Evolutionary conservation across 2,888 invertebrate genomes (phyloP).

Genomic region (Tinea semifulvella): DNA sequence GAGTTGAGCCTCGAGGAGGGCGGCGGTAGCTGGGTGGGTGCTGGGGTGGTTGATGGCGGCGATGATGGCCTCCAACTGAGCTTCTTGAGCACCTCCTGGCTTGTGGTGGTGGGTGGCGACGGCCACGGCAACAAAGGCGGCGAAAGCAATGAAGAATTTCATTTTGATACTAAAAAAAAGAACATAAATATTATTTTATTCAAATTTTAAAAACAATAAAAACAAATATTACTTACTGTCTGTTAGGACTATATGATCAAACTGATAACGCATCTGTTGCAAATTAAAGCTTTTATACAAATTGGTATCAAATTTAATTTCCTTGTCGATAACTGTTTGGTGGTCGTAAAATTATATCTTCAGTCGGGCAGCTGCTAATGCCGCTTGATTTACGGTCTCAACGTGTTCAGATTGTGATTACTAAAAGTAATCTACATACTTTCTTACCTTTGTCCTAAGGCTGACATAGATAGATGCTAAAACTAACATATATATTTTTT

Average conservation of each 20-base stretch:
- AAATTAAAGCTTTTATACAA: constrained; percentile 11
- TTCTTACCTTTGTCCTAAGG: too few species aligned
- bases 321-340: constrained; percentile 1
- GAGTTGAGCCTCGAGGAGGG: constrained; percentile 30
- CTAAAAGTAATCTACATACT: too few species aligned
- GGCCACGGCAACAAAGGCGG: constrained; percentile 33
- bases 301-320: constrained; percentile 8
- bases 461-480: too few species aligned
- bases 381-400: neutral
- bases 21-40: constrained; percentile 37
- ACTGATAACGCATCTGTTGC: constrained; percentile 9
- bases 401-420: too few species aligned
- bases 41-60: constrained; percentile 35
- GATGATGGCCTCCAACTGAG: constrained; percentile 29
- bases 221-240: constrained; percentile 4
- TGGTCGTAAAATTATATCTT: constrained; percentile 7
- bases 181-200: neutral
- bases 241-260: constrained; percentile 8
- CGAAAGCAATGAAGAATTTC: constrained; percentile 41
- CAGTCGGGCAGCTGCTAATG: neutral
- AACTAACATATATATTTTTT: too few species aligned
- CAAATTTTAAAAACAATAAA: neutral
- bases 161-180: constrained; percentile 31
- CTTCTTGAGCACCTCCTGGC: constrained; percentile 20
- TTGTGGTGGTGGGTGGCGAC: constrained; percentile 26